Evolutionary conservation across 2,888 invertebrate species (phyloP).

Genomic region (Micropterix aruncella): DNA sequence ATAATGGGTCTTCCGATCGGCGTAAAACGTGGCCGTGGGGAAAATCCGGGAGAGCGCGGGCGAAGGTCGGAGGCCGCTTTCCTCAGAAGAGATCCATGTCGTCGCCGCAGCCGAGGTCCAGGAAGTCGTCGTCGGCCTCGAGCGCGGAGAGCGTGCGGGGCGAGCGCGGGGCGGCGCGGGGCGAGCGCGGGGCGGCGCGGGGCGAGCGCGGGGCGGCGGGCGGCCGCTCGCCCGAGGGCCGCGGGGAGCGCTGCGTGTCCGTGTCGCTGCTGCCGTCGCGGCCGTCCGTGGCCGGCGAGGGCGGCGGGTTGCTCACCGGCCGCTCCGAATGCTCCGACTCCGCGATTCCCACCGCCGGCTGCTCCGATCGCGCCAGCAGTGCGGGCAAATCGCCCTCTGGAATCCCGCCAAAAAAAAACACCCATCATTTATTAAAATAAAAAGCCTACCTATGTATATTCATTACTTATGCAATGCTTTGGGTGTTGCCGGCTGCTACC

Average conservation of each 20-base stretch:
- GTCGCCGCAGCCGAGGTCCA: slow-evolving; percentile 55
- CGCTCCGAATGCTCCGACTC: slow-evolving; percentile 25
- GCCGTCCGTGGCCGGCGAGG: slow-evolving; percentile 66
- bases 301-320: slow-evolving; percentile 59
- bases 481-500: too few species aligned
- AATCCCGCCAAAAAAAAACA: too few species aligned
- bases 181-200: slow-evolving; percentile 21
- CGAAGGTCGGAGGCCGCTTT: slow-evolving; percentile 11
- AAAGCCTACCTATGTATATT: too few species aligned
- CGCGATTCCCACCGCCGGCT: slow-evolving; percentile 36
- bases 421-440: too few species aligned
- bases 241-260: slow-evolving; percentile 24
- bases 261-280: slow-evolving; percentile 52
- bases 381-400: slow-evolving; percentile 48
- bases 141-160: too few species aligned
- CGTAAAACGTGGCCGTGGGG: too few species aligned
- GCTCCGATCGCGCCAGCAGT: slow-evolving; percentile 46
- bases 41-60: too few species aligned
- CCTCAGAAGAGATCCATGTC: slow-evolving; percentile 57
- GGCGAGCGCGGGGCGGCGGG: slow-evolving; percentile 18
- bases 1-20: too few species aligned
- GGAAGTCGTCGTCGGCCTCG: slow-evolving; percentile 59
- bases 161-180: too few species aligned
- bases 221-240: slow-evolving; percentile 14
- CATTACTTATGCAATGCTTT: too few species aligned